Base-by-base conservation (phyloP, 2,888 invertebrate species). In the Drosophila bunnanda region DNA sequence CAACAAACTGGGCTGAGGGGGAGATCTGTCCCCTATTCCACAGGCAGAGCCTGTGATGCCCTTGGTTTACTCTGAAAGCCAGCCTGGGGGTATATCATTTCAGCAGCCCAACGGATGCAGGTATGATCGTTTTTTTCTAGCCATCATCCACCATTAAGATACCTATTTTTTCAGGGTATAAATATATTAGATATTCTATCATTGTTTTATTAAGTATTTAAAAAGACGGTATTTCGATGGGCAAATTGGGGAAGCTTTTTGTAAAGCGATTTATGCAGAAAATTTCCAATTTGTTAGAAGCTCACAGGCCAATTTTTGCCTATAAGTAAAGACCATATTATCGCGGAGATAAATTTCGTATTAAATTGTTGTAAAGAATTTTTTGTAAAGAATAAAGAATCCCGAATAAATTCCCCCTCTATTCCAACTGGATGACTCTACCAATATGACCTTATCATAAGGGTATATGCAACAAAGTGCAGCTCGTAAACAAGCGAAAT, bases 401-500 rank as follows among this genome's bases (percentile, higher is more conserved):
- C 4, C 25, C 0, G 0, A 5, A 44, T 10, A 56, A 44, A 10
- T 44, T 36, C 5, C 5, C 4, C 15, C 2, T 44, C 15, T 25
- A 10, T 5, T 5, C 2, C 2, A 8, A 10, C 10, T 44, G 0
- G n/a, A 2, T 17, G 9, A 28, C 10, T 39, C 1, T n/a, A 8
- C 28, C 52, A 22, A 64, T 20, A 46, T 50, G 39, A 13, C 41
- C 71, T 13, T 38, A 30, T 1, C 28, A 28, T 36, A 25, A 80
- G 82, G 58, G 82, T 82, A 82, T 62, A 38, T 62, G 73, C 83
- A 75, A 77, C 78, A 86, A 84, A 81, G 70, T 79, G 82, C 68
- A 75, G 75, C 80, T 82, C 80, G 85, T 85, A 82, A 87, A 87
- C 88, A 87, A 85, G 85, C 77, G 61, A 80, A 80, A 74, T 82